Conservation (phyloP, 2,888 invertebrate genomes). For the Metopia argyrocephala region DNA sequence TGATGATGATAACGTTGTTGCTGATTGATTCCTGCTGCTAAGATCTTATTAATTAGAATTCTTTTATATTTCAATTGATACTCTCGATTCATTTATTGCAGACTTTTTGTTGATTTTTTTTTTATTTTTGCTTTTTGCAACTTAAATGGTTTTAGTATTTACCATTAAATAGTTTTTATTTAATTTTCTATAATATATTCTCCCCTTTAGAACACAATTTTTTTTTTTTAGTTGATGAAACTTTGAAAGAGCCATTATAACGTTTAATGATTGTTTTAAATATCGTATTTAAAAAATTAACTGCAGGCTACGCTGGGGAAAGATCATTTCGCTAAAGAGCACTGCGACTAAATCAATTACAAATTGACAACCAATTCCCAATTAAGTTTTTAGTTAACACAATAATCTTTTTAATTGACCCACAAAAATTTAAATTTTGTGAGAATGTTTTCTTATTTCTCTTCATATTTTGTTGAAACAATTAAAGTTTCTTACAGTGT, state of each 20-base stretch:
- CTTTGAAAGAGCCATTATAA: background rate
- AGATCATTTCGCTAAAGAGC: too few species aligned
- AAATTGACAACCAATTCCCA: too few species aligned
- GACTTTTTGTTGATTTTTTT: background rate
- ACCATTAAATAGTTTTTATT: background rate
- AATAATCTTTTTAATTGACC: too few species aligned
- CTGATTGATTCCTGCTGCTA: background rate
- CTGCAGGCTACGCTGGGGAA: too few species aligned
- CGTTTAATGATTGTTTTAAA: constrained; percentile 37
- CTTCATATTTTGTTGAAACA: too few species aligned
- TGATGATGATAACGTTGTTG: constrained; percentile 3
- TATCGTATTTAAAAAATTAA: constrained; percentile 38
- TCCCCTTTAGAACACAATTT: background rate
- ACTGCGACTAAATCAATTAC: too few species aligned
- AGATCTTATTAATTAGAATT: constrained; percentile 41
- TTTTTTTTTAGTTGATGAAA: background rate
- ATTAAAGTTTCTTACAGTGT: too few species aligned
- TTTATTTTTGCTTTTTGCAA: background rate
- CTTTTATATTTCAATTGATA: constrained; percentile 5
- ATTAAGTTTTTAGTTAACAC: too few species aligned
- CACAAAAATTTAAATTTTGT: too few species aligned
- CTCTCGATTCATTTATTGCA: background rate
- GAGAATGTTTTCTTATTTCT: too few species aligned
- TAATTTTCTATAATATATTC: background rate
- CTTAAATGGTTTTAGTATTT: background rate